These are phyloP conservation scores for Lordiphosa clarofinis DNA, from an alignment of 1,140 invertebrate species.

Conservation along the genomic window DNA sequence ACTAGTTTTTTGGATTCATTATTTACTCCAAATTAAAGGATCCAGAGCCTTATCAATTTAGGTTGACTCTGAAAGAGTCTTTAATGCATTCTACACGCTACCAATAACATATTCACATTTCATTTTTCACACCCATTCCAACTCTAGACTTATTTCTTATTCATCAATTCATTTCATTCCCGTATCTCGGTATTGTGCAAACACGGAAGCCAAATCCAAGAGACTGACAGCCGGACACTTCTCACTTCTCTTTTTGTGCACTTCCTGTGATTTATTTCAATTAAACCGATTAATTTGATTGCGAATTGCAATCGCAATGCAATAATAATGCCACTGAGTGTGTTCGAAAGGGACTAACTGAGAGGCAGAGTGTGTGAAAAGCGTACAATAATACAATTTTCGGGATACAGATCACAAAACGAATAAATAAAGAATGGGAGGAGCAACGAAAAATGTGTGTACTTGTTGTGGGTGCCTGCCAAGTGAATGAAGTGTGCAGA, in stretches of 20 bases:
- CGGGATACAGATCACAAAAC: constrained; percentile 13
- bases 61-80: too few species aligned
- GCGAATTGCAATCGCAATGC: constrained; percentile 17
- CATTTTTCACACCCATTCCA: too few species aligned
- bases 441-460: constrained; percentile 11
- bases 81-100: too few species aligned
- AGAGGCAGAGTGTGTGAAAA: neutral
- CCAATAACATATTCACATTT: too few species aligned
- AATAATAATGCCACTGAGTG: constrained; percentile 7
- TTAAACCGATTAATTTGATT: constrained; percentile 47
- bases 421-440: constrained; percentile 7
- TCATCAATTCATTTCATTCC: constrained; percentile 1
- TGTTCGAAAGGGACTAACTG: constrained; percentile 27
- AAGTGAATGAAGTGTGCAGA: constrained; percentile 62
- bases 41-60: too few species aligned
- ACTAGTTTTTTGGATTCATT: too few species aligned
- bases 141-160: constrained; percentile 19
- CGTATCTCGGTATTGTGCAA: constrained; percentile 20
- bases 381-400: too few species aligned
- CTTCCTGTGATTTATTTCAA: constrained; percentile 68
- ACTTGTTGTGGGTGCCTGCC: constrained; percentile 18
- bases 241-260: constrained; percentile 24
- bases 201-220: constrained; percentile 46
- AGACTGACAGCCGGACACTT: constrained; percentile 16
- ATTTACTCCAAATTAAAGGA: too few species aligned